Evolutionary conservation across 1,140 invertebrate genomes (phyloP).

Genomic region (Brachionus plicatilis): DNA sequence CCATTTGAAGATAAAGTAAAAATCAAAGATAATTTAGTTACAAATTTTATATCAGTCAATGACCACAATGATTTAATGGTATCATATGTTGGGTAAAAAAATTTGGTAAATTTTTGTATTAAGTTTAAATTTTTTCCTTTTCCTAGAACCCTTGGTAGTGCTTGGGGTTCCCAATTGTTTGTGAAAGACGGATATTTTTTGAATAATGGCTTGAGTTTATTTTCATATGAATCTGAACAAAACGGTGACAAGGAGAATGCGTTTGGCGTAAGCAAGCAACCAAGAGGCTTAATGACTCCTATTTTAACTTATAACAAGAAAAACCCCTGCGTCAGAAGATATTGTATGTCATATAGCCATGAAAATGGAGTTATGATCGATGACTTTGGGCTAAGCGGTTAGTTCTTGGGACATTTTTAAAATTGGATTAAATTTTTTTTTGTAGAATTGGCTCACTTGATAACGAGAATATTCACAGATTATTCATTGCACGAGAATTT

Average conservation of each 20-base stretch:
- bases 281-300: constrained; percentile 25
- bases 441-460: constrained; percentile 8
- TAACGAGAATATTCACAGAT: constrained; percentile 5
- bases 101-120: background rate
- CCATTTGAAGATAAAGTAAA: background rate
- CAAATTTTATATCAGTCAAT: constrained; percentile 23
- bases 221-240: constrained; percentile 7
- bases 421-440: background rate
- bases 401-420: background rate
- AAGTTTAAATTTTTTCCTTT: background rate
- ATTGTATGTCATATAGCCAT: constrained; percentile 14
- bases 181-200: constrained; percentile 3
- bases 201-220: constrained; percentile 31
- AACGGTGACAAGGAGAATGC: background rate
- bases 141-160: background rate
- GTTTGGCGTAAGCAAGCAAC: background rate
- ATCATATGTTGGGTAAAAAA: constrained; percentile 19
- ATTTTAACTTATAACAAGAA: constrained; percentile 22
- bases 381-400: constrained; percentile 17
- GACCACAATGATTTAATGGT: constrained; percentile 41
- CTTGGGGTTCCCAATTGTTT: background rate
- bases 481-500: constrained; percentile 5
- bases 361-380: background rate
- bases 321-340: constrained; percentile 35
- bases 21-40: background rate